Conservation (phyloP, 2,113 vertebrate genomes). For the Rallus limicola region DNA sequence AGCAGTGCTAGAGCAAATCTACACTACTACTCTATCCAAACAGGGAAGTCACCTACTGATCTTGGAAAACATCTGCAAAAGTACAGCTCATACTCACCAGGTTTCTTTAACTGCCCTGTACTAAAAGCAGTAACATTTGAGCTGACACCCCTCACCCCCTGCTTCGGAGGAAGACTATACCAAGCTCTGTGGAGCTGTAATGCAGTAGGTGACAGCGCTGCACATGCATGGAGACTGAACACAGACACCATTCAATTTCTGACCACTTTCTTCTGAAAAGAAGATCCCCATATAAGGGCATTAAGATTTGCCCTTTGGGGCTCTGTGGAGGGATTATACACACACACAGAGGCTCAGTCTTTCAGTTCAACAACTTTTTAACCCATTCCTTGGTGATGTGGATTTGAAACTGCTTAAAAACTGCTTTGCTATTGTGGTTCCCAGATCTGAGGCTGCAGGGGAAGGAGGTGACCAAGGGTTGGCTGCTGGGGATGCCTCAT, state of each 20-base stretch:
- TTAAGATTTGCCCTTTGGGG: not conserved
- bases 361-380: not conserved
- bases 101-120: not conserved
- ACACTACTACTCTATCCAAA: not conserved
- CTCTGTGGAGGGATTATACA: not conserved
- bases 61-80: not conserved
- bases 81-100: not conserved
- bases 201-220: not conserved
- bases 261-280: constrained; percentile 1
- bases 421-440: not conserved
- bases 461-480: rapidly evolving
- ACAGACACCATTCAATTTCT: not conserved
- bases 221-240: not conserved
- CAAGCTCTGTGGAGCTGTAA: rapidly evolving
- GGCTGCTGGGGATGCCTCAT: not conserved
- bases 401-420: not conserved
- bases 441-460: rapidly evolving
- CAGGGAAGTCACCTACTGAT: rapidly evolving
- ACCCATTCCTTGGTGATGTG: not conserved
- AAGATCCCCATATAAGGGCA: constrained; percentile 53
- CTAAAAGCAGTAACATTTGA: not conserved
- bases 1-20: not conserved
- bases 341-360: not conserved
- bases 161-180: not conserved
- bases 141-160: rapidly evolving